These are phyloP conservation scores for Lutjanus argentimaculatus DNA, from an alignment of 2,797 vertebrate species.

Conservation along the genomic window DNA sequence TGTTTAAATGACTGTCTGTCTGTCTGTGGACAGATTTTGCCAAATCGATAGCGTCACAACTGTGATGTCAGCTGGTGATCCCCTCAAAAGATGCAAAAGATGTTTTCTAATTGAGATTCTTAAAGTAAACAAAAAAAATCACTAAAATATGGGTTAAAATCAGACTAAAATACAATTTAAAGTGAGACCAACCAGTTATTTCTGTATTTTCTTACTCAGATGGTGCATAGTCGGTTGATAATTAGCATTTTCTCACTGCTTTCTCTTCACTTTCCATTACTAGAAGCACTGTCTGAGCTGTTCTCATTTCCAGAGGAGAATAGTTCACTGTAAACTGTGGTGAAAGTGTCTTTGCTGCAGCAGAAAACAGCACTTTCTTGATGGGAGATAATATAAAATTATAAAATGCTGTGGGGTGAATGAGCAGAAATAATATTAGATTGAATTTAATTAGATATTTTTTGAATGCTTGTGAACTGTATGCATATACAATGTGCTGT, in stretches of 20 bases:
- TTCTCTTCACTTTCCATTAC: background rate
- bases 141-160: background rate
- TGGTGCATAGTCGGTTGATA: background rate
- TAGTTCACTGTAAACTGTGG: background rate
- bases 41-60: too few species aligned
- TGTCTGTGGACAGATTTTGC: too few species aligned
- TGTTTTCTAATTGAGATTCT: background rate
- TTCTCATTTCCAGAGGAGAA: background rate
- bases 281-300: background rate
- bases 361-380: background rate
- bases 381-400: background rate
- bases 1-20: too few species aligned
- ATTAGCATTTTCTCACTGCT: background rate
- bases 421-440: background rate
- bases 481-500: conserved; percentile 1
- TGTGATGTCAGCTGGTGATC: too few species aligned
- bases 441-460: background rate
- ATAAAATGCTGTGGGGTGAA: background rate
- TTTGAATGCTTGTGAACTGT: conserved; percentile 2
- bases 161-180: background rate
- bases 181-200: background rate
- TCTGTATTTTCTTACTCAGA: background rate
- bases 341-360: background rate
- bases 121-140: background rate
- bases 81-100: too few species aligned